Conservation (phyloP, 1,140 invertebrate species). For the Caenorhabditis inopinata region DNA sequence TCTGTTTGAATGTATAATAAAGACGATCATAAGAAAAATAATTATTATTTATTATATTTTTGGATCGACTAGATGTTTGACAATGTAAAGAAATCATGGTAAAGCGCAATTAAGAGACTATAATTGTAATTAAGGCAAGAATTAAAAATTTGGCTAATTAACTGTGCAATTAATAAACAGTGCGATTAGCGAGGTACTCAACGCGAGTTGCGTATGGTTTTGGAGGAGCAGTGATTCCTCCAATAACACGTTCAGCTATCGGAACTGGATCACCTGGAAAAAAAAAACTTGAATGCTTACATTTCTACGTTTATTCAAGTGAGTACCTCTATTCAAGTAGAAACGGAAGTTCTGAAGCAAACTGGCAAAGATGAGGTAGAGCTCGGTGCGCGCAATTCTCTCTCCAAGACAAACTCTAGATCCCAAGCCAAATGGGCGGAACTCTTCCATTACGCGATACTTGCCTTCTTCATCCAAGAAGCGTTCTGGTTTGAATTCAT, state of each 20-base stretch:
- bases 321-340: constrained; percentile 27
- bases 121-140: no score
- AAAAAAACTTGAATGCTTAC: background rate
- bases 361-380: constrained; percentile 57
- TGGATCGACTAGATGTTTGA: no score
- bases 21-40: no score
- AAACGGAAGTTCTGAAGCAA: constrained; percentile 58
- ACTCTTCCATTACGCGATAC: constrained; percentile 71
- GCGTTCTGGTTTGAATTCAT: constrained; percentile 73
- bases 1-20: no score
- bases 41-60: no score
- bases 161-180: no score
- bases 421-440: constrained; percentile 75
- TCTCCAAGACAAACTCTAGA: constrained; percentile 64
- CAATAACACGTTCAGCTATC: constrained; percentile 21
- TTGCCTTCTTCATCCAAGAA: constrained; percentile 74
- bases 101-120: no score
- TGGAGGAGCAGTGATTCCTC: constrained; percentile 45
- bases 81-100: no score
- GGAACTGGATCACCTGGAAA: constrained; percentile 2
- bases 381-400: constrained; percentile 58
- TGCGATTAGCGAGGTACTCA: background rate
- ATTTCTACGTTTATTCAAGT: background rate
- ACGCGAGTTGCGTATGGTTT: constrained; percentile 27
- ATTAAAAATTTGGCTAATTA: no score